Percentiles rank a stretch among this genome's conserved stretches.
Evolutionary conservation across 2,113 vertebrate species (phyloP).

Genomic region (Dinomys branickii): DNA sequence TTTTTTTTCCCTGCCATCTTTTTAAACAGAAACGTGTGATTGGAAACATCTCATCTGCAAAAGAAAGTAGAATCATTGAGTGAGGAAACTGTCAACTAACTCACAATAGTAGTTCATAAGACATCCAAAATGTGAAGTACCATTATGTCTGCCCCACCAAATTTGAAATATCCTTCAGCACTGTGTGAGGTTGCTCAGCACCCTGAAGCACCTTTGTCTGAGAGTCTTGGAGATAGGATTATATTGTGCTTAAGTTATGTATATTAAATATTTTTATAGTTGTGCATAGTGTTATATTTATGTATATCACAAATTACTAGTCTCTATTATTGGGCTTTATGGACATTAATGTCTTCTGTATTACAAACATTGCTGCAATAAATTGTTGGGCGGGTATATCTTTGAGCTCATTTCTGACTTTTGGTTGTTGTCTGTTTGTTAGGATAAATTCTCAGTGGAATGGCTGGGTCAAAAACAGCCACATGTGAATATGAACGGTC

Average conservation of each 20-base stretch:
- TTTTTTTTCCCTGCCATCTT: constrained; percentile 21
- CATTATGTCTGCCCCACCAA: background rate
- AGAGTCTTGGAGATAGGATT: background rate
- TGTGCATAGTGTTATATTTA: background rate
- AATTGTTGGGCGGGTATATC: background rate
- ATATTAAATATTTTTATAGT: background rate
- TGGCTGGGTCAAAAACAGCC: background rate
- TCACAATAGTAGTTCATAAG: background rate
- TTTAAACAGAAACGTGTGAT: constrained; percentile 27
- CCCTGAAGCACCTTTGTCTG: background rate
- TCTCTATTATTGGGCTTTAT: background rate
- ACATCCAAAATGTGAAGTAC: background rate
- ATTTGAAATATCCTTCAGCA: background rate
- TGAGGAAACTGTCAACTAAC: background rate
- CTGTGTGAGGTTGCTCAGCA: background rate
- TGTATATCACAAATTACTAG: background rate
- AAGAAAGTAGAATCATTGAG: background rate
- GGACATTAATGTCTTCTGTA: background rate
- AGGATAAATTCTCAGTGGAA: background rate
- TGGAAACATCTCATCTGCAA: background rate
- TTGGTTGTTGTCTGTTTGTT: background rate
- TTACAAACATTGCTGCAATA: background rate
- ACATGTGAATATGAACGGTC: background rate
- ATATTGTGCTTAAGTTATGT: background rate
- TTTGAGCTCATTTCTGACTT: background rate